Base-by-base conservation (phyloP, 2,113 vertebrate species). In the Grammomys surdaster region DNA sequence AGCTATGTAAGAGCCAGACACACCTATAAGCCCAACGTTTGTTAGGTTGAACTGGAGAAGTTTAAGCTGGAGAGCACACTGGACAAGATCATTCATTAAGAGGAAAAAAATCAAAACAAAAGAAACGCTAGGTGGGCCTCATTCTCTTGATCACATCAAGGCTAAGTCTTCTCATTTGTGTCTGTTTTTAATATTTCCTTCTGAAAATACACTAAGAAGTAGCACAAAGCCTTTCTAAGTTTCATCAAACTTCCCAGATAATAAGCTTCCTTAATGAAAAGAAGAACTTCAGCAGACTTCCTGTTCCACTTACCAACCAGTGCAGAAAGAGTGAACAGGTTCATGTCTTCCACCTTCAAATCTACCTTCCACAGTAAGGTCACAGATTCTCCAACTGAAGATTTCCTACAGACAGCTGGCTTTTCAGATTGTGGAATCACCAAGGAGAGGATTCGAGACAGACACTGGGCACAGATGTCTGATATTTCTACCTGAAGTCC, bases 401-500 rank as follows among this genome's bases (percentile, higher is more conserved):
- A 93, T 40, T 98, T 92, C 88, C 93, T 91, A 48, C 94, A 80
- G n/a, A 95, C 17, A 95, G 86, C 28, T 60, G 97, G 75, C 86
- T 91, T 73, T 0, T n/a, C 73, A 46, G 95, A 90, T 20, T 13
- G 96, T 0, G 94, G 95, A 88, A 95, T 98, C 89, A 99, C 97
- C 60, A 99, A 96, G 24, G 98, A 98, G 88, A 99, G 97, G 76
- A 99, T 97, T 70, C 99, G 99, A 96, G 99, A 99, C 76, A 99
- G 98, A 97, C 99, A 99, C 82, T 99, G 98, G 10, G 99, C 98
- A 94, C 99, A 99, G 48, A 99, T 99, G 73, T 99, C 99, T 0
- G 99, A 99, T 0, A 99, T 98, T 98, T 99, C 99, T 97, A 99
- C 97, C 96, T 99, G 99, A 95, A 99, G 96, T 22, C 99, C 99